Evolutionary conservation across 2,797 vertebrate genomes (phyloP).

Genomic region (Phataginus tetradactyla): DNA sequence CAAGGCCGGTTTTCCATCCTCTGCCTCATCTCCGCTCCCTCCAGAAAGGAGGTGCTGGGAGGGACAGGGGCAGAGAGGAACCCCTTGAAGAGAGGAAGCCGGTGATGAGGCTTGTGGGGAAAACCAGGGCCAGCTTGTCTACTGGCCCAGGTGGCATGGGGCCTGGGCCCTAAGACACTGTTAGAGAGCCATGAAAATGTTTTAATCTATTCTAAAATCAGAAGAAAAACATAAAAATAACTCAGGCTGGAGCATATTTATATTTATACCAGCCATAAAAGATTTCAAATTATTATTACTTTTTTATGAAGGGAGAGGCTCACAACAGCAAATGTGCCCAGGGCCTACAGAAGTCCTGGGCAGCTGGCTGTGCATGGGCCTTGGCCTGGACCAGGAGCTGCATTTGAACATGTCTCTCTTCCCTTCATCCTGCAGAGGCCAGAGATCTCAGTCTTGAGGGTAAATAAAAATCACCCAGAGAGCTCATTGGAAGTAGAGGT

Average conservation of each 20-base stretch:
- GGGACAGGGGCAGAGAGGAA: not conserved
- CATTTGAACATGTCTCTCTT: not conserved
- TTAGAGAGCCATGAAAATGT: not conserved
- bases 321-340: fast-evolving
- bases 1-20: not conserved
- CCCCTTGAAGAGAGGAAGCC: not conserved
- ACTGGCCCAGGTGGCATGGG: not conserved
- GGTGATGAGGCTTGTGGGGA: not conserved
- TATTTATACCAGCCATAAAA: not conserved
- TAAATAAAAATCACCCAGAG: too few species aligned
- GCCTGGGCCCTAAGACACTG: not conserved
- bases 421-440: not conserved
- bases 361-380: not conserved
- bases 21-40: not conserved
- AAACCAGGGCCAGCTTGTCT: not conserved
- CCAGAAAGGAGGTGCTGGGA: not conserved
- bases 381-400: not conserved
- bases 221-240: not conserved
- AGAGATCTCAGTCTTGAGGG: not conserved
- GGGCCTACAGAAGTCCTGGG: fast-evolving
- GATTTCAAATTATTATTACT: not conserved
- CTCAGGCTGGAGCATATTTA: not conserved
- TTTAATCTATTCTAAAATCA: not conserved
- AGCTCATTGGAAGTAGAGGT: not conserved
- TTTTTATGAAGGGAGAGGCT: not conserved